Evolutionary conservation across 2,888 invertebrate species (phyloP), one percentile per base, ranked within the genome.

Genomic region (Thymelicus sylvestris): DNA sequence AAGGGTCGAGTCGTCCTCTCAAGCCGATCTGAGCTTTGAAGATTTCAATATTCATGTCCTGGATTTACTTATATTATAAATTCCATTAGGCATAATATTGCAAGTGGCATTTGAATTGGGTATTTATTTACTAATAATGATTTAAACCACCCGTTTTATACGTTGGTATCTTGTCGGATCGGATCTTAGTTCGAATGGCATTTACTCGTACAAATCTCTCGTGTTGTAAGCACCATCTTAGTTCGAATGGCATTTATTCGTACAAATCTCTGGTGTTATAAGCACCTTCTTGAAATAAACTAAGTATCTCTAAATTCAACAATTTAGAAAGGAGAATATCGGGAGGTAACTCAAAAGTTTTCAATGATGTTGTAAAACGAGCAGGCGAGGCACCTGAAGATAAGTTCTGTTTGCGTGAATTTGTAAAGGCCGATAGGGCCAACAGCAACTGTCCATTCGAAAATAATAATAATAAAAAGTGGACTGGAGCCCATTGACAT

Each of bases 1-100:
- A 67, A 67, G 62, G 61, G 67, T 13, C 50, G 67, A 52, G 47
- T 60, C 50, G 41, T 62, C 61, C 52, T 41, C n/a, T 62, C 13
- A 50, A 67, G 19, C 39, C 61, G 12, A 41, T 15, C 39, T 50
- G 31, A 44, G 67, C 64, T 72, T 72, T 72, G 47, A 72, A 65
- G 61, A 66, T 72, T 68, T 72, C 72, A 65, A 68, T 72, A 72
- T 68, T 68, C 67, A 72, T 68, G 65, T 68, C 64, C 48, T 48
- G 55, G 55, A 61, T 67, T 67, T 50, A 67, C 50, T 66, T 59
- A 66, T 66, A 47, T 44, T 66, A 60, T 67, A 67, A 55, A 24
- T 24, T 55, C 55, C 55, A 55, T 55, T 55, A 55, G 10, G 19
- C 55, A 24, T 55, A 55, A 55, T 55, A 55, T 55, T 55, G 55